Base-by-base conservation (phyloP, 2,113 vertebrate genomes). In the Zosterops lateralis region DNA sequence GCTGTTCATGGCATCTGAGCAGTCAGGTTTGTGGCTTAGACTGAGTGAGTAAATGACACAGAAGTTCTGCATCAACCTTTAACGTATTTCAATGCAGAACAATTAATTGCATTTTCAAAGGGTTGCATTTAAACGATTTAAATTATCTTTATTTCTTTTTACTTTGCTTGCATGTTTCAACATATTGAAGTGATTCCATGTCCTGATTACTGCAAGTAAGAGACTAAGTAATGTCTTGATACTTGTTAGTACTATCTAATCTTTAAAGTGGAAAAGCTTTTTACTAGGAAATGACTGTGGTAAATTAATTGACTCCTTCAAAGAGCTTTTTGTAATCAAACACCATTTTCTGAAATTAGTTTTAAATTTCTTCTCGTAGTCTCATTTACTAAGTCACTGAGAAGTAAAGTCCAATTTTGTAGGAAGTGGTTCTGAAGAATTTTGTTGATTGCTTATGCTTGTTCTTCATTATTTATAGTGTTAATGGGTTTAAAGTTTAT, bases 361-460 rank as follows among this genome's bases (percentile, higher is more conserved):
- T 62, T 75, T 54, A 92, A 90, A 26, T 73, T 32, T 19, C 10
- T 92, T 16, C 73, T 64, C 21, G 28, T 29, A 79, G 18, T 16
- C 24, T 92, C 53, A 36, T 76, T 92, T 94, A 40, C 12, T 6
- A 61, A 67, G 54, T 83, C n/a, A 60, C 67, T 88, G 48, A 77
- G 68, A 77, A 91, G 29, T 79, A 17, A 89, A 64, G 72, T 77
- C 14, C 3, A 47, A 5, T 90, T 86, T 84, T 75, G 26, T 67
- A 71, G 22, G 40, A 86, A 68, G 51, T 57, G 2, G 14, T 87
- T 94, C 76, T 81, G 65, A 94, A 50, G n/a, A 92, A 74, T 84
- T 96, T 77, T 71, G 5, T 90, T 86, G 47, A 60, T 67, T 83
- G 29, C 9, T 93, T 93, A 75, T 81, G 74, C 70, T 94, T 93